phyloP scores from a whole-genome alignment of 2,113 vertebrate genomes.

The Chunga burmeisteri region DNA sequence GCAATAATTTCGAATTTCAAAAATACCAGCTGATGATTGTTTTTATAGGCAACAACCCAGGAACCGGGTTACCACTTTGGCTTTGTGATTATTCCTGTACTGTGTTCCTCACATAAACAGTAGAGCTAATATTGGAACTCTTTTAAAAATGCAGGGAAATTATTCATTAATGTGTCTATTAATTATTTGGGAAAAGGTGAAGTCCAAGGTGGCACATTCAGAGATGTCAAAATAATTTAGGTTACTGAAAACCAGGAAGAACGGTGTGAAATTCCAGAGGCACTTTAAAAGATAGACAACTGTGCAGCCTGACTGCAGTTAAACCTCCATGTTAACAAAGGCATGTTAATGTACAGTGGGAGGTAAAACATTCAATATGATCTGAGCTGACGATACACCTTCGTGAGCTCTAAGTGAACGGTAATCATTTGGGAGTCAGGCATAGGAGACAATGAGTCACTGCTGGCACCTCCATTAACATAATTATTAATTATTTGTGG shows the following conservation, averaged over 20 bases:
- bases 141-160: conserved; percentile 44
- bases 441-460: neutral
- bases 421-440: neutral
- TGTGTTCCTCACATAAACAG: neutral
- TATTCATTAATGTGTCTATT: conserved; percentile 17
- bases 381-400: conserved; percentile 49
- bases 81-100: neutral
- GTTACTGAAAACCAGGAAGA: conserved; percentile 48
- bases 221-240: conserved; percentile 65
- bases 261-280: conserved; percentile 39
- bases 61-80: neutral
- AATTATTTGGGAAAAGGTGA: conserved; percentile 56
- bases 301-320: conserved; percentile 1
- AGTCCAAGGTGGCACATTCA: conserved; percentile 31
- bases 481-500: conserved; percentile 17
- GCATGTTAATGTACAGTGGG: conserved; percentile 52
- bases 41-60: neutral
- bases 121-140: neutral
- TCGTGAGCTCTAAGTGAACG: conserved; percentile 32
- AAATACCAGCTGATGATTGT: neutral
- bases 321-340: conserved; percentile 45
- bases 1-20: neutral
- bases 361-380: conserved; percentile 41
- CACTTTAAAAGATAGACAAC: conserved; percentile 30
- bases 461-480: neutral